Evolutionary conservation across 2,888 invertebrate species (phyloP).

Genomic region (Conchocele bisecta): DNA sequence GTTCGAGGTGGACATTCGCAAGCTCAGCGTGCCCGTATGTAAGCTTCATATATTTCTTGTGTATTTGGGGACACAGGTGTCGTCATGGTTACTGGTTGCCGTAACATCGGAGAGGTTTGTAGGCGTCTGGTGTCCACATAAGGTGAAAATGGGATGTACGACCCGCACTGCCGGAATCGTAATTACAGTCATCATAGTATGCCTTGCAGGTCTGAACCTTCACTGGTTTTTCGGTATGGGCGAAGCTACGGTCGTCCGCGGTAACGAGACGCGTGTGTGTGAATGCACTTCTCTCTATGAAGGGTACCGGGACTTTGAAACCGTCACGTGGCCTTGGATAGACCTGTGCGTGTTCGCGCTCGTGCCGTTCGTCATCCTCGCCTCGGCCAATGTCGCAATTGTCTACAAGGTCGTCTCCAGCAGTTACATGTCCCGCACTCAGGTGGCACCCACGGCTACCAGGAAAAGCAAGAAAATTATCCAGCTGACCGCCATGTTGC

Average conservation of each 20-base stretch:
- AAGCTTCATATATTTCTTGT: conserved; percentile 68
- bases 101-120: conserved; percentile 73
- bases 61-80: conserved; percentile 67
- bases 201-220: conserved; percentile 57
- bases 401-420: conserved; percentile 56
- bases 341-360: conserved; percentile 69
- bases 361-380: conserved; percentile 66
- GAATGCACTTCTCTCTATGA: conserved; percentile 40
- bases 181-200: conserved; percentile 44
- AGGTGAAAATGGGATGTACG: conserved; percentile 67
- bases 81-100: conserved; percentile 74
- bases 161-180: conserved; percentile 42
- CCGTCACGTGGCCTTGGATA: conserved; percentile 67
- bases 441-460: conserved; percentile 4
- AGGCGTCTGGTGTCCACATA: conserved; percentile 70
- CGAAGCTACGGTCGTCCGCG: background rate
- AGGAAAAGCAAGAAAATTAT: conserved; percentile 44
- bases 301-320: conserved; percentile 52
- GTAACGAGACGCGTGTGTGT: conserved; percentile 8
- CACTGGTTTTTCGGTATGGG: conserved; percentile 65
- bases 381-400: conserved; percentile 69
- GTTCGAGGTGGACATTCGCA: conserved; percentile 60
- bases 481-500: conserved; percentile 64
- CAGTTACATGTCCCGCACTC: conserved; percentile 28
- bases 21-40: conserved; percentile 45